Evolutionary conservation across 2,888 invertebrate genomes (phyloP).

Genomic region (Andricus quercusramuli): DNA sequence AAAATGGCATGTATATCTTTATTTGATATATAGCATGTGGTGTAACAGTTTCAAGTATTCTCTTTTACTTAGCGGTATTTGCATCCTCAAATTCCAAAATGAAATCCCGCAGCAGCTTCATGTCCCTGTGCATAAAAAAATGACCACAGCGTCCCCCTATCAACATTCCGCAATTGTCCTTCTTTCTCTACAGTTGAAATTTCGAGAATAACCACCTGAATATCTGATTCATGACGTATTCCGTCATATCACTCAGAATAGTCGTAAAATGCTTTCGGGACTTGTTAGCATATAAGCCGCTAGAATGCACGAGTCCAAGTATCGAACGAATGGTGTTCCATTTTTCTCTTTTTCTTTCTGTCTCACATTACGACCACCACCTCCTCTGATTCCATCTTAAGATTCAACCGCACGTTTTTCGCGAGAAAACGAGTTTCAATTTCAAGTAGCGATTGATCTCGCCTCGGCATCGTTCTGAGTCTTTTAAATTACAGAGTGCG

Average conservation of each 20-base stretch:
- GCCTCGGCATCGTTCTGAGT: conserved; percentile 45
- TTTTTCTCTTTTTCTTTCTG: conserved; percentile 49
- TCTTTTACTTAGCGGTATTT: background rate
- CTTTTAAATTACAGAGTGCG: conserved; percentile 49
- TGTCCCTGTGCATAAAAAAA: background rate
- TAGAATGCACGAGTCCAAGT: conserved; percentile 21
- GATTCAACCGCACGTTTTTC: conserved; percentile 50
- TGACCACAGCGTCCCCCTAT: background rate
- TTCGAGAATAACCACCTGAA: background rate
- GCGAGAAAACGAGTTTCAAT: conserved; percentile 49
- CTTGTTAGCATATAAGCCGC: conserved; percentile 40
- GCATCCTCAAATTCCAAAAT: background rate
- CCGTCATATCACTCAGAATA: background rate
- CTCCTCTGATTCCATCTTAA: conserved; percentile 48
- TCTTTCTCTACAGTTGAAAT: background rate
- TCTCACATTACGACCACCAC: conserved; percentile 46
- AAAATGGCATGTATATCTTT: conserved; percentile 4
- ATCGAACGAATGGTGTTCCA: conserved; percentile 26
- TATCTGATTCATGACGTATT: background rate
- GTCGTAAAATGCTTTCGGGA: background rate
- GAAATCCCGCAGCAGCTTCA: background rate
- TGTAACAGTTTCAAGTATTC: no score
- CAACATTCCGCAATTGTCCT: background rate
- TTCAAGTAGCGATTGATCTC: conserved; percentile 39
- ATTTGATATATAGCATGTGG: no score